A percentile compares a stretch with the other conserved stretches of the same genome.
Evolutionary conservation across 2,113 vertebrate genomes (phyloP).

Genomic region (Oxyruncus cristatus): DNA sequence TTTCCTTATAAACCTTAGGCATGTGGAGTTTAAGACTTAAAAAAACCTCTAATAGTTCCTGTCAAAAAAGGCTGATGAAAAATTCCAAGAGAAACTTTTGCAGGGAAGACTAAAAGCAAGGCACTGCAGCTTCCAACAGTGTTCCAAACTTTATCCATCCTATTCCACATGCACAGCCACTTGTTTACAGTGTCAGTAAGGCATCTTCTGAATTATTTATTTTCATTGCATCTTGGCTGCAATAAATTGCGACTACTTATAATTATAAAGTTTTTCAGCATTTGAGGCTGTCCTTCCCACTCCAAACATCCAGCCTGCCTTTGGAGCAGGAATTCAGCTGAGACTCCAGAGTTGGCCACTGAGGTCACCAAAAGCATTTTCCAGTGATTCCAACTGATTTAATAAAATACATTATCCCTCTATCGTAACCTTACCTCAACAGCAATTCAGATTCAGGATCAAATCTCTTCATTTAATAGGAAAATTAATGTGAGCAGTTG

Average conservation of each 20-base stretch:
- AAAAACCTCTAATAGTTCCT: rapidly evolving
- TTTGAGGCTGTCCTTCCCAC: background rate
- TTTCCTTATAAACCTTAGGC: background rate
- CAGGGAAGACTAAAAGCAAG: background rate
- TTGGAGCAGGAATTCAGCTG: background rate
- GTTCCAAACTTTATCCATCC: background rate
- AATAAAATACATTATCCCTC: background rate
- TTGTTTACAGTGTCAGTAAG: background rate
- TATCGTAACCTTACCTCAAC: background rate
- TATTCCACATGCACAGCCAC: background rate
- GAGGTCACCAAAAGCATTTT: background rate
- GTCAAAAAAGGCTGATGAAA: background rate
- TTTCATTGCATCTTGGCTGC: slow-evolving; percentile 3
- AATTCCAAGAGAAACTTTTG: background rate
- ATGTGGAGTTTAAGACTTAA: background rate
- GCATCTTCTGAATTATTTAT: background rate
- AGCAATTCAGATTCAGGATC: background rate
- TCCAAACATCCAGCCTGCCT: background rate
- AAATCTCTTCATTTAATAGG: background rate
- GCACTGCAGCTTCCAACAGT: background rate
- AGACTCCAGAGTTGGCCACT: background rate
- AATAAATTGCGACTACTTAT: slow-evolving; percentile 4
- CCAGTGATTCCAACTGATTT: background rate
- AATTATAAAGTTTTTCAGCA: background rate
- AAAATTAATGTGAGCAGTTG: background rate